phyloP scores from a whole-genome alignment of 2,797 vertebrate genomes.

The Lerista edwardsae region DNA sequence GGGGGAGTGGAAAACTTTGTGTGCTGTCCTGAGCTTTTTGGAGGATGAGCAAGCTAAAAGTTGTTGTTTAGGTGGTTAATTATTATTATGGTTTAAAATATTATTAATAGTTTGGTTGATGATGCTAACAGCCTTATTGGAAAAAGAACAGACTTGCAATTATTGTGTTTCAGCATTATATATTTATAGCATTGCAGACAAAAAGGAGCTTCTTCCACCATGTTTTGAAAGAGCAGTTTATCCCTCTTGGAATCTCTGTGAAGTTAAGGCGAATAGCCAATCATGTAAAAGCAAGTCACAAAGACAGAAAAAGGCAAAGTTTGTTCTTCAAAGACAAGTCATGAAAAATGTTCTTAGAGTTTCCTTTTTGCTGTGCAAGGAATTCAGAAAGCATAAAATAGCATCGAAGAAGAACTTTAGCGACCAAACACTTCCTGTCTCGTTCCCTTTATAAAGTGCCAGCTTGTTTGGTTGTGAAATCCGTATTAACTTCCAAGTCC shows the following conservation, averaged over 20 bases:
- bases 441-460: background rate
- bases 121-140: no score
- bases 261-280: background rate
- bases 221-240: background rate
- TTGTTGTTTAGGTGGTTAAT: no score
- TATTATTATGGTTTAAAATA: no score
- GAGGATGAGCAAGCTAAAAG: no score
- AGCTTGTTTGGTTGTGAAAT: background rate
- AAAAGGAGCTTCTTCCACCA: background rate
- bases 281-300: background rate
- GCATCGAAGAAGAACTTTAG: background rate
- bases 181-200: background rate
- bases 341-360: background rate
- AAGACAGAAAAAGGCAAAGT: background rate
- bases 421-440: background rate
- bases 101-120: no score
- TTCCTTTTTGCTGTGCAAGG: background rate
- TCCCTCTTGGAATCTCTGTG: background rate
- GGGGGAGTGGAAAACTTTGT: no score
- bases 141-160: background rate
- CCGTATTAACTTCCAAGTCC: background rate
- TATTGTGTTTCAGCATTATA: no score
- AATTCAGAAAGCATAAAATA: slow-evolving; percentile 4
- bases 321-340: slow-evolving; percentile 6
- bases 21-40: no score